Evolutionary conservation across 2,888 invertebrate species (phyloP), one percentile per base, ranked within the genome.

Genomic region (Leptinotarsa tumamoca): DNA sequence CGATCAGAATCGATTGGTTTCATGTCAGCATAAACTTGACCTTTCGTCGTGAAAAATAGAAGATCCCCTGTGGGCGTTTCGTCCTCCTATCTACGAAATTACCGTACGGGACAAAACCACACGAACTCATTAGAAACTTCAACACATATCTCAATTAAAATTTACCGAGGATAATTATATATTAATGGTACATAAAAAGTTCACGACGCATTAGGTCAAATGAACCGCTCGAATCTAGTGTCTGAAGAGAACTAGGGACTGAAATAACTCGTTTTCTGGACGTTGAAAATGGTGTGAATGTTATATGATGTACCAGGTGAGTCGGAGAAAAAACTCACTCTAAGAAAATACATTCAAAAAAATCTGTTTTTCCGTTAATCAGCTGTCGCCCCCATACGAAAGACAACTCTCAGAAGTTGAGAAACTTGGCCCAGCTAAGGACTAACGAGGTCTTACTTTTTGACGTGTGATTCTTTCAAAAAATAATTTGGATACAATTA

Each of bases 111-210:
- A 66, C 71, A 66, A 49, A 71, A 66, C 63, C 63, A 50, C 71
- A 71, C 71, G 71, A 71, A 71, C 71, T 63, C 63, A 71, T 71
- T 66, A 52, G 66, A 61, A 43, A 63, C 66, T 71, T 66, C 66
- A 66, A 71, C 71, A 67, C 66, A 66, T 71, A 52, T 71, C 51
- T 52, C 71, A 71, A 71, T 71, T 71, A 71, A 71, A 66, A 51
- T 66, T 66, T n/a, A 71, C 71, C 66, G 66, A 50, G 52, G 52
- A 66, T 51, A 71, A 68, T 68, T 51, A 63, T 63, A 63, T 63
- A 63, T 63, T 63, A 63, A 63, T 63, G 63, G 43, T 33, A 63
- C 63, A 63, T 63, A 63, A 63, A 63, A 43, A 63, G 63, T 63
- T 63, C 63, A 63, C 63, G 43, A 63, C 27, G 63, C 33, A 61